Evolutionary conservation across 2,113 vertebrate species (phyloP), one percentile per base, ranked within the genome.

Genomic region (Prunella fulvescens): DNA sequence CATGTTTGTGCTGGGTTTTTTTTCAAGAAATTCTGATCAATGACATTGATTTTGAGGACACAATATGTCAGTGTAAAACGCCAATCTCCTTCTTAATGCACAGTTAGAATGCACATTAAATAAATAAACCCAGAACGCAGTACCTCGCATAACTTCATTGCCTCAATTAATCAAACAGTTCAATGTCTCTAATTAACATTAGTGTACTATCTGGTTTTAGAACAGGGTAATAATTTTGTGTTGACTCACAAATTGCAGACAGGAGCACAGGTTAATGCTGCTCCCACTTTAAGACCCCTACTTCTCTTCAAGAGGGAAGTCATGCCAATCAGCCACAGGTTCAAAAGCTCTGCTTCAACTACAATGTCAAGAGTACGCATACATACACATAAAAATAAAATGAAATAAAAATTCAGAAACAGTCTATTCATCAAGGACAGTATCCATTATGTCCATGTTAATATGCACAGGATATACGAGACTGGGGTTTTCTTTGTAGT

Each of bases 41-140:
- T 93, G 1, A 14, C 72, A 93, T 95, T 93, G 88, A 95, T 96
- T 95, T 84, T 95, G 67, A 96, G 56, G 64, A 89, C 22, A 72
- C 54, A 70, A 33, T 61, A 78, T 76, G 61, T 82, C 83, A 82
- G 16, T 51, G 45, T 92, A 91, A 93, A 97, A 50, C 22, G 88
- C 51, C 19, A 84, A 74, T 69, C 40, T 93, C 56, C 81, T 74
- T 69, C 86, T 74, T 88, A 92, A 90, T 74, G 67, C 44, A 84
- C 40, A 31, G 22, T 95, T 85, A 65, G 70, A 61, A 20, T 62
- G 18, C 26, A 60, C 6, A 6, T 69, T 84, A 95, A 92, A 94
- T 82, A 94, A 93, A 95, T 84, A 93, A 94, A 95, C 19, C 26
- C 73, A 37, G 28, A 70, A 80, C 39, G 39, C 58, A 64, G 53